Percentiles rank a stretch among this genome's conserved stretches.
Conservation (phyloP, 2,113 vertebrate species). For the Nibea coibor region DNA sequence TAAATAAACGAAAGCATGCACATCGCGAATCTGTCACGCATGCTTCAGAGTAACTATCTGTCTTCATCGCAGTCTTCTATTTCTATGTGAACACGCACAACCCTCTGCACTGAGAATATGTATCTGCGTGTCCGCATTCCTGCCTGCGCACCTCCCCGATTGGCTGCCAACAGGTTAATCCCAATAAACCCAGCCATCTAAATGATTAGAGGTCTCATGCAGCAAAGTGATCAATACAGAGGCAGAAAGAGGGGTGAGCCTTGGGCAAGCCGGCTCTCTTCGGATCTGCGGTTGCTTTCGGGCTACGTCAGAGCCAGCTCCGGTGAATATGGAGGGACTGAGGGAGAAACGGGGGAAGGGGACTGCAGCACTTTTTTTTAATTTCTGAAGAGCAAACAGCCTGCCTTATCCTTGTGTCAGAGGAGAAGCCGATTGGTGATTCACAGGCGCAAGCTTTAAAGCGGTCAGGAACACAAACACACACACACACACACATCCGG, state of each 20-base stretch:
- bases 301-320: slow-evolving; percentile 16
- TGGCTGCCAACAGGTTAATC: slow-evolving; percentile 65
- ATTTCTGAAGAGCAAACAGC: slow-evolving; percentile 65
- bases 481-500: slow-evolving; percentile 6
- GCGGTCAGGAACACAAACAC: slow-evolving; percentile 23
- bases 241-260: slow-evolving; percentile 48
- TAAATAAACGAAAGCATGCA: background rate
- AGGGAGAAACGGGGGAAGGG: slow-evolving; percentile 4
- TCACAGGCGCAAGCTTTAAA: slow-evolving; percentile 40
- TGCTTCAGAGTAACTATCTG: background rate
- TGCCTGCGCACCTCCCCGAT: slow-evolving; percentile 26
- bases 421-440: slow-evolving; percentile 40
- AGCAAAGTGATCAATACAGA: slow-evolving; percentile 64
- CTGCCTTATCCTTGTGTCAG: slow-evolving; percentile 47
- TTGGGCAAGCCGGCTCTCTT: slow-evolving; percentile 20
- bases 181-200: slow-evolving; percentile 64
- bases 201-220: slow-evolving; percentile 61
- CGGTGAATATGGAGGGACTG: slow-evolving; percentile 1
- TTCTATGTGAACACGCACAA: background rate
- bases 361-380: slow-evolving; percentile 55
- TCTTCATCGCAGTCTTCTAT: background rate
- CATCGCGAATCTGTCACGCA: background rate
- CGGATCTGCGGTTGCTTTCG: slow-evolving; percentile 29
- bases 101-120: background rate
- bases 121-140: background rate